Conservation (phyloP, 2,888 invertebrate species). For the Drosophila neonasuta region DNA sequence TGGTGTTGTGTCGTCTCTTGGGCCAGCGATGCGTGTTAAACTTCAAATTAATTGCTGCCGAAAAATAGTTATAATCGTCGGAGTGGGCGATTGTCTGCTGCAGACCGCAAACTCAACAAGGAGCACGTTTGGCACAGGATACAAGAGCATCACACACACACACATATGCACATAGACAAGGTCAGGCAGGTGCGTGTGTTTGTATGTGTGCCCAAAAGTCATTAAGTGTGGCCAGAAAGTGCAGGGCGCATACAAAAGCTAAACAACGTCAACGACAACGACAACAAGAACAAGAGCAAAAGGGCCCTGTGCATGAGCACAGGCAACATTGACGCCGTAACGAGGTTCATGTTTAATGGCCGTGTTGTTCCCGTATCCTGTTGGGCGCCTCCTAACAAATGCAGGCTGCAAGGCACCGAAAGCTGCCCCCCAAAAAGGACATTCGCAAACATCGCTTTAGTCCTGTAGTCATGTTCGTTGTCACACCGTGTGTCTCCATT, state of each 20-base stretch:
- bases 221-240: conserved; percentile 74
- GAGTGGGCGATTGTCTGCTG: conserved; percentile 51
- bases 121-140: conserved; percentile 62
- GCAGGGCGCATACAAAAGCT: conserved; percentile 64
- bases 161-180: conserved; percentile 40
- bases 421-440: conserved; percentile 62
- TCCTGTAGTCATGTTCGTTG: conserved; percentile 55
- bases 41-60: conserved; percentile 76
- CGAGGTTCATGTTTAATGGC: conserved; percentile 79
- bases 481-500: conserved; percentile 26
- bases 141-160: conserved; percentile 14
- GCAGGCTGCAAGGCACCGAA: conserved; percentile 49
- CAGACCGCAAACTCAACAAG: conserved; percentile 69
- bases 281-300: conserved; percentile 26
- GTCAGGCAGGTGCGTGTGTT: conserved; percentile 38
- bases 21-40: conserved; percentile 64
- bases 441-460: conserved; percentile 66
- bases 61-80: conserved; percentile 61
- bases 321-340: conserved; percentile 62
- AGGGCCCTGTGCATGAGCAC: not conserved
- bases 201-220: conserved; percentile 64
- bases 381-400: conserved; percentile 48
- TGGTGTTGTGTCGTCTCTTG: conserved; percentile 9
- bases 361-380: conserved; percentile 56
- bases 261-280: conserved; percentile 43